Base-by-base conservation (phyloP, 1,140 invertebrate genomes). In the Macrocentrus cingulum region DNA sequence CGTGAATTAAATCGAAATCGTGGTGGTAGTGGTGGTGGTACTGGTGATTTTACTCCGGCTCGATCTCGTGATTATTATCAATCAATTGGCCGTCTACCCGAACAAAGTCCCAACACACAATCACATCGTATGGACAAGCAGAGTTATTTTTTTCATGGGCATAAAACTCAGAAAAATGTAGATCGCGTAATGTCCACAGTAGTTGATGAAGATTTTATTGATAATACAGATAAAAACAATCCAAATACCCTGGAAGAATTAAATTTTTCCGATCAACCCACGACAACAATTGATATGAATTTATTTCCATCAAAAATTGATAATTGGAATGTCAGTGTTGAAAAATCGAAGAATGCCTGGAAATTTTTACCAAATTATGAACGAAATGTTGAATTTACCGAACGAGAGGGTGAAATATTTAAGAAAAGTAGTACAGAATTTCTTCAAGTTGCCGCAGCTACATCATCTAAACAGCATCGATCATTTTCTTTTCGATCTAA, bases 121-220 rank as follows among this genome's bases (percentile, higher is more conserved):
- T 61, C 66, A n/a, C 62, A 65, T 54, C 66, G 67, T 8, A 62
- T 67, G 8, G 70, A 73, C 41, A 70, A 74, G 44, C 71, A 67
- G 59, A 71, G 63, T 61, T 73, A 71, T 71, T 71, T 72, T 69
- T 74, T 74, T 73, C 68, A 68, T 69, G 68, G 66, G 65, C 66
- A 72, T 66, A 72, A 70, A 69, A 62, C 65, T 66, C 64, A 69
- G 66, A 70, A 72, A 66, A 64, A 74, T 18, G 42, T 68, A 71
- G 65, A 67, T 64, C 66, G 57, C 32, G 57, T 63, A 34, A 48
- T 56, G 50, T 18, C 42, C 16, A 59, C 63, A 62, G 59, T 63
- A 60, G 64, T 65, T 25, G 60, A n/a, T n/a, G n/a, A 63, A 49
- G 60, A 60, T 52, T 39, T 61, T 41, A 44, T 44, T 23, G 22